These are phyloP conservation scores for Orientallactaga bullata DNA, from an alignment of 2,113 vertebrate species.

Conservation along the genomic window DNA sequence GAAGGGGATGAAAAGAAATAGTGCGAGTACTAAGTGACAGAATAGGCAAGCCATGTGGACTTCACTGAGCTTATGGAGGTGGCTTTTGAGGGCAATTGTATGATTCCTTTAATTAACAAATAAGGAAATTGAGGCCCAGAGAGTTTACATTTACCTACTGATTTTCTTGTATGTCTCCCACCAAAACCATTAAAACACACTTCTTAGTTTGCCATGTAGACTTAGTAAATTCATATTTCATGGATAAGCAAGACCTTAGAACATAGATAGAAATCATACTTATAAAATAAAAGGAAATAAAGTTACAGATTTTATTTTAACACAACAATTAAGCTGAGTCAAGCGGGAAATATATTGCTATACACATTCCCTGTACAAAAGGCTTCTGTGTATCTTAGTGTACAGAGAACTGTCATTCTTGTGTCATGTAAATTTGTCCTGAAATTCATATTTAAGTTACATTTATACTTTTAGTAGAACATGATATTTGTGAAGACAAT, in stretches of 20 bases:
- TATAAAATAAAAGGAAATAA: neutral
- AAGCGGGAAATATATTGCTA: neutral
- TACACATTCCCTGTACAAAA: neutral
- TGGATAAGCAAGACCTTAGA: neutral
- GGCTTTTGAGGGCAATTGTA: neutral
- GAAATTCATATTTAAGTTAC: conserved; percentile 21
- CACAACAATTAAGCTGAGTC: neutral
- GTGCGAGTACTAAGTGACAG: neutral
- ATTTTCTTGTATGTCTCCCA: neutral
- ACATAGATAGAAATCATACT: neutral
- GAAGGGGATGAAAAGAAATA: neutral
- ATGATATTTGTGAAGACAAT: neutral
- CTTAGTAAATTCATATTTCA: neutral
- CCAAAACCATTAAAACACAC: neutral
- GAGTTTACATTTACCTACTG: neutral
- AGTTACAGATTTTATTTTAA: neutral
- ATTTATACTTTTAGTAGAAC: neutral
- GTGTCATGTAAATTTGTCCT: neutral
- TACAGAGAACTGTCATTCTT: neutral
- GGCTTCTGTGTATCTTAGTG: neutral
- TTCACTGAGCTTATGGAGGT: neutral
- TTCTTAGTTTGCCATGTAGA: neutral
- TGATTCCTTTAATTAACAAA: neutral
- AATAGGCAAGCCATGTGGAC: neutral
- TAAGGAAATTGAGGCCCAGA: neutral